Conservation (phyloP, 1,140 invertebrate genomes). For the Calliopsis andreniformis region DNA sequence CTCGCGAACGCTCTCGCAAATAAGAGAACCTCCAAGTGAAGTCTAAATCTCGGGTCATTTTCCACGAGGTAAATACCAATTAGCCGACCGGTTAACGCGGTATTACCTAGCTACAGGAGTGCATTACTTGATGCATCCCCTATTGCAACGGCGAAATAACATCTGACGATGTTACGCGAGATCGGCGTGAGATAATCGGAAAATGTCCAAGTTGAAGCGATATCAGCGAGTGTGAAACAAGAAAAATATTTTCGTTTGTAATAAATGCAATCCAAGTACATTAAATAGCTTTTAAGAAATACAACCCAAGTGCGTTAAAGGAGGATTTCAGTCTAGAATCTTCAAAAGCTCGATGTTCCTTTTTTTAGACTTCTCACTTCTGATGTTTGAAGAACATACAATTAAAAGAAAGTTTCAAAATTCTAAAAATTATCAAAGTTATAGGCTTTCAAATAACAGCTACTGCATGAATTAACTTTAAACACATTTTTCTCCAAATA, state of each 20-base stretch:
- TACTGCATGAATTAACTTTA: too few relatives aligned
- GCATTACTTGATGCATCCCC: constrained; percentile 54
- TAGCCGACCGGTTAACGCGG: constrained; percentile 68
- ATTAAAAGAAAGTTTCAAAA: too few relatives aligned
- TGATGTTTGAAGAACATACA: too few relatives aligned
- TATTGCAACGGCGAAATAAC: constrained; percentile 55
- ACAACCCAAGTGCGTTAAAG: too few relatives aligned
- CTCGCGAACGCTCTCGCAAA: constrained; percentile 3
- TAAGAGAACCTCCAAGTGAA: constrained; percentile 34
- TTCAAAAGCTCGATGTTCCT: too few relatives aligned
- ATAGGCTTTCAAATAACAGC: too few relatives aligned
- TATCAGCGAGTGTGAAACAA: too few relatives aligned
- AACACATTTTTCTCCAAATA: too few relatives aligned
- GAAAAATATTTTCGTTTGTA: not conserved
- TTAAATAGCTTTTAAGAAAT: not conserved
- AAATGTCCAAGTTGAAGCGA: not conserved
- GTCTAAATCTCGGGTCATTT: constrained; percentile 66
- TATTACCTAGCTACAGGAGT: constrained; percentile 58
- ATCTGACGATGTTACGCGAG: constrained; percentile 30
- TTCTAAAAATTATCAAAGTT: too few relatives aligned
- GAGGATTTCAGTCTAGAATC: too few relatives aligned
- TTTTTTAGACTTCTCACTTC: too few relatives aligned
- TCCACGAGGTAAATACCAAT: constrained; percentile 72
- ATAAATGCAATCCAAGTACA: not conserved
- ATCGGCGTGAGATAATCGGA: not conserved